These are phyloP conservation scores for Hypena proboscidalis DNA, from an alignment of 2,888 invertebrate genomes.

Conservation along the genomic window DNA sequence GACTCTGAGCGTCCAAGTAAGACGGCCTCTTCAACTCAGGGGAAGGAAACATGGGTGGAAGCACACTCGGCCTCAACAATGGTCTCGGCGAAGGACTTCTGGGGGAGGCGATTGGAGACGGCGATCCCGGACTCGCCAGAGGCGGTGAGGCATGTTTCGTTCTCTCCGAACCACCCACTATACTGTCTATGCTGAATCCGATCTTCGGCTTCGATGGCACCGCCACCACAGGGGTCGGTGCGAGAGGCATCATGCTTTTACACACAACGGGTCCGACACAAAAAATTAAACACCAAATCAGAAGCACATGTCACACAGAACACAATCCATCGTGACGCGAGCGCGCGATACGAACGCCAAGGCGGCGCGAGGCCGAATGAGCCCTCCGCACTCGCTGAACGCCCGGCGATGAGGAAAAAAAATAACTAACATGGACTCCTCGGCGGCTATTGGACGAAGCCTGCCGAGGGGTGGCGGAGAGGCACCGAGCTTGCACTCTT, in stretches of 20 bases:
- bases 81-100: conserved; percentile 77
- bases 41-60: conserved; percentile 82
- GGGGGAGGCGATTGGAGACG: conserved; percentile 76
- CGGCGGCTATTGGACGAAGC: conserved; percentile 61
- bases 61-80: conserved; percentile 75
- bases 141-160: conserved; percentile 84
- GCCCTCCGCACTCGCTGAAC: conserved; percentile 53
- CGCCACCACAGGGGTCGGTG: conserved; percentile 96
- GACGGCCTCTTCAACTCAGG: conserved; percentile 86
- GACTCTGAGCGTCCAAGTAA: conserved; percentile 85
- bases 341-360: conserved; percentile 80
- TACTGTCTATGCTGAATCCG: conserved; percentile 97
- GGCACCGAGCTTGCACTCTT: conserved; percentile 60
- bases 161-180: conserved; percentile 90
- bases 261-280: conserved; percentile 76
- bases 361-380: conserved; percentile 84
- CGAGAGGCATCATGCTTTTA: conserved; percentile 96
- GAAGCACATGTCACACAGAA: conserved; percentile 80
- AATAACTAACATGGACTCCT: conserved; percentile 74
- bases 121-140: conserved; percentile 80
- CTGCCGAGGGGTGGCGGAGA: conserved; percentile 61
- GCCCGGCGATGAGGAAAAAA: conserved; percentile 66
- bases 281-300: conserved; percentile 69
- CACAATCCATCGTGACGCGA: conserved; percentile 82
- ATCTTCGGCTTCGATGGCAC: conserved; percentile 97